Base-by-base conservation (phyloP, 1,140 invertebrate genomes). In the Diorhabda sublineata region DNA sequence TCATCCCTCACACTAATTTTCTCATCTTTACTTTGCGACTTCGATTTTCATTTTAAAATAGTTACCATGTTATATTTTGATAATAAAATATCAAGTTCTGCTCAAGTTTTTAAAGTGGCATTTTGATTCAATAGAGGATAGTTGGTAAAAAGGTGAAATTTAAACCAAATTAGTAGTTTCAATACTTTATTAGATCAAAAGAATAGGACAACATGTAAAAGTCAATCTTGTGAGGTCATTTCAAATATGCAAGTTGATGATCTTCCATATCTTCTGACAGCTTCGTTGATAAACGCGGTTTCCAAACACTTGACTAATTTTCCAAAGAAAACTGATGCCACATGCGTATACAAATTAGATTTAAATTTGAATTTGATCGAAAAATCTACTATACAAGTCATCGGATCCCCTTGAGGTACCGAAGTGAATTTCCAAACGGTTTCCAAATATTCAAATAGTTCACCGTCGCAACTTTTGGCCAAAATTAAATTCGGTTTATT, bases 241-340 rank as follows among this genome's bases (percentile, higher is more conserved):
- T 45, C 58, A 61, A 69, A 52, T 67, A 47, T 69, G 61, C 69
- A 64, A 41, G 71, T 62, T 11, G 73, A 64, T 61, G 61, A 68
- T 47, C 58, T 62, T 3, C 97, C 97, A 82, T 92, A 93, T 69
- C 95, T 81, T 70, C 81, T 83, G 69, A 86, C 82, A 2, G 95
- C 96, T 83, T 98, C 92, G 69, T 87, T 83, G 7, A 97, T 87
- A 81, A 99, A 99, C 4, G 96, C 95, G 72, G 88, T 88, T 78
- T 98, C 96, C 94, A 98, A 98, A 84, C 95, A 92, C 77, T 91
- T 85, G 5, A 97, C 96, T 58, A 99, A 90, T 84, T 98, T 91
- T 82, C 98, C 96, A 81, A 99, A 99, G 81, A 99, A 97, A 73
- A 98, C 84, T 83, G 94, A 90, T 0, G 96, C 90, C 63, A 99